phyloP scores from a whole-genome alignment of 1,140 invertebrate species.

The Nixonia krombeini region DNA sequence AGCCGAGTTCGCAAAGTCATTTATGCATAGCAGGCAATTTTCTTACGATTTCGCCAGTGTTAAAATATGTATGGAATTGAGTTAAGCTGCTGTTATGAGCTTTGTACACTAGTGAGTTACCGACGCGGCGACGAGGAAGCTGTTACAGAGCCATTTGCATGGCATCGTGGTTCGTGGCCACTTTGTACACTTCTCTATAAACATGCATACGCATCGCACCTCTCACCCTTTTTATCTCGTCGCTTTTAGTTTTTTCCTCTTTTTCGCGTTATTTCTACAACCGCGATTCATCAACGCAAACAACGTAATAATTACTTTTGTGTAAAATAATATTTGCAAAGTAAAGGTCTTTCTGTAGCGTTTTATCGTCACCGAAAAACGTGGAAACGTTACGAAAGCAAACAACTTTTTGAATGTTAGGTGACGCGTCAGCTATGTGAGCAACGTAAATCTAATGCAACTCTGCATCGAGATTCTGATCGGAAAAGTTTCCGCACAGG shows the following conservation, averaged over 20 bases:
- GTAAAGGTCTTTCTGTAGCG: too few species aligned
- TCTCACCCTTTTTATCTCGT: constrained; percentile 19
- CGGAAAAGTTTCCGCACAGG: constrained; percentile 38
- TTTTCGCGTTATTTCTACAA: constrained; percentile 30
- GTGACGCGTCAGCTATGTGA: too few species aligned
- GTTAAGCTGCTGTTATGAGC: constrained; percentile 64
- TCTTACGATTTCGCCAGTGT: constrained; percentile 69
- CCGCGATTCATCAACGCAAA: too few species aligned
- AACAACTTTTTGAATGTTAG: too few species aligned
- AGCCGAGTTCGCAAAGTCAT: constrained; percentile 63
- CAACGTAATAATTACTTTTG: too few species aligned
- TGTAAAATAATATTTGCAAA: too few species aligned
- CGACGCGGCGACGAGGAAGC: constrained; percentile 63
- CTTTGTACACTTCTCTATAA: constrained; percentile 45
- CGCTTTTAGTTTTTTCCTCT: constrained; percentile 32
- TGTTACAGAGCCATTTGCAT: constrained; percentile 71
- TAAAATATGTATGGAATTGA: constrained; percentile 72
- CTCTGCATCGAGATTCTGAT: constrained; percentile 29
- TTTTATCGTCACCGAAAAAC: too few species aligned
- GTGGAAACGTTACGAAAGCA: too few species aligned
- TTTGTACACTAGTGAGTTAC: constrained; percentile 49
- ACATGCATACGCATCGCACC: constrained; percentile 49
- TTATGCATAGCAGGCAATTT: constrained; percentile 71
- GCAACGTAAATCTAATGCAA: too few species aligned
- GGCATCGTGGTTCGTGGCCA: constrained; percentile 59